Base-by-base conservation (phyloP, 1,140 invertebrate species). In the Pantala flavescens region DNA sequence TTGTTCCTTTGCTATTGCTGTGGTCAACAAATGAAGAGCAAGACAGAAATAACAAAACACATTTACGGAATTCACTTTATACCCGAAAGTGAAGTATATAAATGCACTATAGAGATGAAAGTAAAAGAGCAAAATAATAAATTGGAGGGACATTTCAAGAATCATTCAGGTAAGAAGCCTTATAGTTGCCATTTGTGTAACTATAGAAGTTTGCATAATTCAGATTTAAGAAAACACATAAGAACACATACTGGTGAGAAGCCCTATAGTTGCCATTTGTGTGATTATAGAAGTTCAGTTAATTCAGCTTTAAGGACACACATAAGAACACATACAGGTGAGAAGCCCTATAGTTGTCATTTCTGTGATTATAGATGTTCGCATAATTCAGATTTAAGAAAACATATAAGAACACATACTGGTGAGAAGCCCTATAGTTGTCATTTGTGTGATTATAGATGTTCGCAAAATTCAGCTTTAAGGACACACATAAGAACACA, bases 361-460 rank as follows among this genome's bases (percentile, higher is more conserved):
- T 28, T 21, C 24, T 74, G 74, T 71, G 43, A 74, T 0, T 10
- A 71, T 16, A 42, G 70, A n/a, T n/a, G n/a, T n/a, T n/a, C n/a
- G n/a, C n/a, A n/a, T n/a, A n/a, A n/a, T n/a, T n/a, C n/a, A n/a
- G n/a, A n/a, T n/a, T n/a, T n/a, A n/a, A n/a, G n/a, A n/a, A n/a
- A n/a, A n/a, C n/a, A n/a, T n/a, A n/a, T n/a, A n/a, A n/a, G n/a
- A 19, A 74, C 71, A 11, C 74, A 74, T 70, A 74, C 49, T 0
- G 74, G 24, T 3, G 74, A 74, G 55, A 75, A 75, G 24, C 74
- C 74, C 16, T 70, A 74, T 71, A 55, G 28, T 10, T 74, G 74
- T 24, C 28, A 19, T 5, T 23, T 70, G 1, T 74, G 74, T 71
- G 74, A 24, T 36, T 70, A 70, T 24, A 23, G 7, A n/a, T n/a